These are phyloP conservation scores for Scortum barcoo DNA, from an alignment of 2,113 vertebrate genomes.

Conservation along the genomic window DNA sequence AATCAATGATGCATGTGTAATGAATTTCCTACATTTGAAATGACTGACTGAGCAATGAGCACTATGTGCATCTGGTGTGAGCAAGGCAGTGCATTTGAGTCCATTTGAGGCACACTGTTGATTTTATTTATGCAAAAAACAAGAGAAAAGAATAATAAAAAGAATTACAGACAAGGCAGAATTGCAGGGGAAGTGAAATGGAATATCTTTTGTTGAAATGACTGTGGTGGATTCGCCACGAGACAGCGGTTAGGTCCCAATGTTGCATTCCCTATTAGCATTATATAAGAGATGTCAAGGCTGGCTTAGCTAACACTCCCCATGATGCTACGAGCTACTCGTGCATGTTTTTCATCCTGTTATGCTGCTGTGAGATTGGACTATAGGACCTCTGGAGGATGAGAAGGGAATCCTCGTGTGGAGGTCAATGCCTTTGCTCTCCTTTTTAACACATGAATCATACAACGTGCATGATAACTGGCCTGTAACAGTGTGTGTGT, in stretches of 20 bases:
- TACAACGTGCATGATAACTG: neutral
- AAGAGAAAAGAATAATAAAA: conserved; percentile 20
- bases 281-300: conserved; percentile 75
- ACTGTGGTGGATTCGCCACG: neutral
- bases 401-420: conserved; percentile 34
- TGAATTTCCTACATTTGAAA: conserved; percentile 71
- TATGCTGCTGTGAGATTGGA: conserved; percentile 51
- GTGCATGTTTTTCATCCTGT: conserved; percentile 74
- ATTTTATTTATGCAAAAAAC: conserved; percentile 34
- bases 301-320: conserved; percentile 59
- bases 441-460: conserved; percentile 43
- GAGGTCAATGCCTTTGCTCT: conserved; percentile 60
- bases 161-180: conserved; percentile 20
- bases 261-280: conserved; percentile 48
- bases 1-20: conserved; percentile 71
- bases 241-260: conserved; percentile 6
- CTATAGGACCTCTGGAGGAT: conserved; percentile 61
- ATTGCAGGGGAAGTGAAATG: conserved; percentile 21
- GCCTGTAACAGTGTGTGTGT: neutral
- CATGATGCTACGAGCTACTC: conserved; percentile 69
- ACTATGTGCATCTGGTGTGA: conserved; percentile 59
- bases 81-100: conserved; percentile 44
- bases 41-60: conserved; percentile 71
- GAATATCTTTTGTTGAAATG: conserved; percentile 27
- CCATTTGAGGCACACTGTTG: conserved; percentile 31